Base-by-base conservation (phyloP, 2,888 invertebrate genomes). In the Rhagonycha lutea region DNA sequence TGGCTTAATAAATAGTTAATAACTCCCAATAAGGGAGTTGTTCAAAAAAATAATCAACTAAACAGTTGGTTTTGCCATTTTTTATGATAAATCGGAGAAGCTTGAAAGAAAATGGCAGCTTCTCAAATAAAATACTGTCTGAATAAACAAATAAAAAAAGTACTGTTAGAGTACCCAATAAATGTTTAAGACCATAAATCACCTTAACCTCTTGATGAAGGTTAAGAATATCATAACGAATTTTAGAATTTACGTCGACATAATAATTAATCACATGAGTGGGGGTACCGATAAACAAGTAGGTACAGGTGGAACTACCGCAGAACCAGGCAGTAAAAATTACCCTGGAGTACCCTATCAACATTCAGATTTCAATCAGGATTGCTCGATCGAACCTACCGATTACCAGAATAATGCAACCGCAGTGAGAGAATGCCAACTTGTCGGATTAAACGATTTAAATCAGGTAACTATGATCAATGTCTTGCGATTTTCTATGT, bases 251-350 rank as follows among this genome's bases (percentile, higher is more conserved):
- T 96, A 95, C 86, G 95, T 93, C 0, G 97, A 97, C 84, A 91
- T 92, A 0, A 91, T 97, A 12, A 89, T 96, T 75, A 97, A 97
- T 87, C 97, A 97, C 86, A 97, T 97, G 97, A 92, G 94, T 0
- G 91, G 83, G 0, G 68, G 61, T 14, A 14, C 70, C 8, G 73
- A 78, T 62, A 76, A 78, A 63, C 94, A 91, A 0, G 92, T 87
- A 1, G 92, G 94, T 67, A 91, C 91, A 0, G 93, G 88, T 1
- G 92, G 94, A 62, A 87, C 90, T 63, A 86, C 84, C 0, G 91
- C 91, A 0, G 87, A 91, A 80, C 87, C 91, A 9, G 82, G 78
- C 0, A 81, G 80, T 7, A 86, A 86, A 73, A 78, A 81, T 3
- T 91, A 88, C 80, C 90, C 90, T 0, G 89, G 88, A 0, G 94